Base-by-base conservation (phyloP, 2,888 invertebrate species). In the Pseudococcus viburni region DNA sequence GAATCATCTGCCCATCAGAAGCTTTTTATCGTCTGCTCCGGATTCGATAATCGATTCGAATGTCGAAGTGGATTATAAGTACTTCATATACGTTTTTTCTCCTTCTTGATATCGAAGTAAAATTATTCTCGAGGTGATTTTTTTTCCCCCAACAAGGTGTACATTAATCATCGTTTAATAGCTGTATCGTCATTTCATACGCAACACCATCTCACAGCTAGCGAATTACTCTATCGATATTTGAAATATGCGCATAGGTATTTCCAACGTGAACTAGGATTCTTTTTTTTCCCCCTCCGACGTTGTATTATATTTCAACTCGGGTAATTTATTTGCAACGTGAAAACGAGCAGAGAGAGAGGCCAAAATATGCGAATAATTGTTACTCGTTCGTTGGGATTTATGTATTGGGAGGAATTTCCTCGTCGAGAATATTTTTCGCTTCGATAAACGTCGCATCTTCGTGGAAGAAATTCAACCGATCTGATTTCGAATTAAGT, bases 161-260 rank as follows among this genome's bases (percentile, higher is more conserved):
- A 83, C 46, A 83, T 83, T 83, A 83, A 83, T 83, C 80, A 46
- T 46, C 80, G 80, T 83, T 46, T 42, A 80, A 80, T 39, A 42
- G 42, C 26, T 42, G 51, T 51, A 55, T 55, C n/a, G 55, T 55
- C n/a, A 55, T 55, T n/a, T 55, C n/a, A n/a, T 55, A 55, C n/a
- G 55, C 12, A 15, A 12, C 51, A 51, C 0, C 51, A 15, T 51
- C 51, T 15, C 51, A n/a, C n/a, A 51, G 12, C 4, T 12, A 0
- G 51, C 4, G 51, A 51, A 51, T 12, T 15, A 12, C 51, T 12
- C 51, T 42, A 15, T 51, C 51, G 51, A 4, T 51, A 51, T 55
- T n/a, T 22, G 15, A 68, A 68, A 68, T 68, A 64, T 19, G 6
- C 15, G 77, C 4, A 73, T n/a, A n/a, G n/a, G n/a, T 77, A 77